Evolutionary conservation across 2,113 vertebrate genomes (phyloP).

Genomic region (Siphamia tubifer): DNA sequence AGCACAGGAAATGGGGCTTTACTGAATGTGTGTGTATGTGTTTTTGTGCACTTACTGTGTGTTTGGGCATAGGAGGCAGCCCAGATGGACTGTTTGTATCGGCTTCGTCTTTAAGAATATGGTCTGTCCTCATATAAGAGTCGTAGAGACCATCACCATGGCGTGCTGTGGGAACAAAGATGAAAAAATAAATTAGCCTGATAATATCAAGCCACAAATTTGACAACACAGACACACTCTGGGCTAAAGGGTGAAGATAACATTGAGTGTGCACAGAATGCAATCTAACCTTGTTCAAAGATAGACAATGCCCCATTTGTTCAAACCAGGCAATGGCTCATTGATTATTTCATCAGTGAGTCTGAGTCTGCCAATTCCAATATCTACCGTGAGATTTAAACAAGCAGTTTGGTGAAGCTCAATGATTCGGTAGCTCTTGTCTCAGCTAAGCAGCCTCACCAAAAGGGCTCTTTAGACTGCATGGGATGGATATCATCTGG

Average conservation of each 20-base stretch:
- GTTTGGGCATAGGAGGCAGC: constrained; percentile 85
- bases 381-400: background rate
- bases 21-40: background rate
- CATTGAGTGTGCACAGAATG: background rate
- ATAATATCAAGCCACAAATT: background rate
- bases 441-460: background rate
- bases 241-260: background rate
- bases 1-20: constrained; percentile 55
- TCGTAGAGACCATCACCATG: constrained; percentile 93
- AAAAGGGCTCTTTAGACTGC: background rate
- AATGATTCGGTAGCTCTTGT: background rate
- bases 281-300: constrained; percentile 25
- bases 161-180: constrained; percentile 72
- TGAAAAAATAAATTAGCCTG: background rate
- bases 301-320: background rate
- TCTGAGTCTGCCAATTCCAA: background rate
- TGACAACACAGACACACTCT: background rate
- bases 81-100: constrained; percentile 86
- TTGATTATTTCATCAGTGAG: constrained; percentile 41
- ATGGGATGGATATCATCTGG: background rate
- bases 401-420: background rate
- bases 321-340: constrained; percentile 7
- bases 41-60: constrained; percentile 84
- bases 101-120: constrained; percentile 86
- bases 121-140: constrained; percentile 96